Conservation (phyloP, 2,888 invertebrate species). For the Campoplex capitator region DNA sequence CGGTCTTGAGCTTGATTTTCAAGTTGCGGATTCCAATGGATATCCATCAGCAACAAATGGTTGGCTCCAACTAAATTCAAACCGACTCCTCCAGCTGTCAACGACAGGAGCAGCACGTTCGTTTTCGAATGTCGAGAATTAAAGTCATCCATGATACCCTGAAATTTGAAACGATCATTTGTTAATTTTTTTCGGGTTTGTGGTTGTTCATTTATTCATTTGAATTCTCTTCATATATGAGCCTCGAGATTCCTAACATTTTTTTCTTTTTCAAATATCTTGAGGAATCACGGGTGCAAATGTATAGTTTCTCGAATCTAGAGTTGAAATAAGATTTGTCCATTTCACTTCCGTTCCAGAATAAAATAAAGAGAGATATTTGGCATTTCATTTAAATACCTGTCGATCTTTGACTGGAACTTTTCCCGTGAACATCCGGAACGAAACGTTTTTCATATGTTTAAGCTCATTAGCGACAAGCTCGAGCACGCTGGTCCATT, state of each 20-base stretch:
- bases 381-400: slow-evolving; percentile 37
- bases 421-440: slow-evolving; percentile 88
- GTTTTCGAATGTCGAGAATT: slow-evolving; percentile 74
- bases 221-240: too few relatives aligned
- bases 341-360: not conserved
- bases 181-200: too few relatives aligned
- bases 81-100: slow-evolving; percentile 97
- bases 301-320: too few relatives aligned
- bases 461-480: slow-evolving; percentile 90
- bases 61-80: slow-evolving; percentile 96
- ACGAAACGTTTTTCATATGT: slow-evolving; percentile 86
- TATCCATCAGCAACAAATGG: slow-evolving; percentile 95
- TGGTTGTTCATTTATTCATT: too few relatives aligned
- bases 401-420: slow-evolving; percentile 91
- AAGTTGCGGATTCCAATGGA: slow-evolving; percentile 99
- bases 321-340: not conserved
- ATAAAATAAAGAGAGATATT: slow-evolving; percentile 24
- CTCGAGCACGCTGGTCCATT: slow-evolving; percentile 94
- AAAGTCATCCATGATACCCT: slow-evolving; percentile 79
- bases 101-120: slow-evolving; percentile 92
- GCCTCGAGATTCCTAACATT: too few relatives aligned
- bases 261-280: too few relatives aligned
- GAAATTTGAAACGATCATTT: not conserved
- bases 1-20: slow-evolving; percentile 88
- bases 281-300: too few relatives aligned